phyloP scores from a whole-genome alignment of 2,888 invertebrate species.

The Charanyca ferruginea region DNA sequence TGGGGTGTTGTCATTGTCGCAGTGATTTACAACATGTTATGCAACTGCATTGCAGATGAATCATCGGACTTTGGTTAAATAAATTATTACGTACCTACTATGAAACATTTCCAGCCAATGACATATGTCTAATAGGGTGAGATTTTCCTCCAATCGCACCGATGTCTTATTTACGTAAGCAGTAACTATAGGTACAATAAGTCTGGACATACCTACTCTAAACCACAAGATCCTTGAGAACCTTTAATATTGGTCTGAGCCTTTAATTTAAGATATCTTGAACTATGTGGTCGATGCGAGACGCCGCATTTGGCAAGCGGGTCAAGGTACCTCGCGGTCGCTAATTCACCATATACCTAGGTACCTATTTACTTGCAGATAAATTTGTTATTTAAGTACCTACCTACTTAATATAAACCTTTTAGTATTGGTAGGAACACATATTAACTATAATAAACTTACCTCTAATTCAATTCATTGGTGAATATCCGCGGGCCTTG shows the following conservation, averaged over 20 bases:
- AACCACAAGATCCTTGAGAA: not conserved
- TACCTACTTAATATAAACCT: no score
- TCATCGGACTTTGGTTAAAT: constrained; percentile 35
- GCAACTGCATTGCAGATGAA: constrained; percentile 46
- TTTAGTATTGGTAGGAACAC: no score
- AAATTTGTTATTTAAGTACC: no score
- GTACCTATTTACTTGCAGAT: not conserved
- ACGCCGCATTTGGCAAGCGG: constrained; percentile 26
- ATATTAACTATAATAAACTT: no score
- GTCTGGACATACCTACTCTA: no score
- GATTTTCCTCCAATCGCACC: not conserved
- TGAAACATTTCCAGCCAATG: not conserved
- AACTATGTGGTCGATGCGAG: constrained; percentile 8
- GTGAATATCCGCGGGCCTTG: not conserved
- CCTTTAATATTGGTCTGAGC: no score
- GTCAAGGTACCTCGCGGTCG: constrained; percentile 35
- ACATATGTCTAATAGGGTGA: not conserved
- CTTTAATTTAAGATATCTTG: constrained; percentile 2
- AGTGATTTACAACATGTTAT: constrained; percentile 30
- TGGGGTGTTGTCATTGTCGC: constrained; percentile 34
- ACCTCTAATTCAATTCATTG: no score
- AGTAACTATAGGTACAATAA: no score
- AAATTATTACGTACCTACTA: constrained; percentile 36
- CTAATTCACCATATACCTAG: constrained; percentile 7
- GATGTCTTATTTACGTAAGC: no score